Evolutionary conservation across 2,797 vertebrate species (phyloP), one percentile per base, ranked within the genome.

Genomic region (Gephyroberyx darwinii): DNA sequence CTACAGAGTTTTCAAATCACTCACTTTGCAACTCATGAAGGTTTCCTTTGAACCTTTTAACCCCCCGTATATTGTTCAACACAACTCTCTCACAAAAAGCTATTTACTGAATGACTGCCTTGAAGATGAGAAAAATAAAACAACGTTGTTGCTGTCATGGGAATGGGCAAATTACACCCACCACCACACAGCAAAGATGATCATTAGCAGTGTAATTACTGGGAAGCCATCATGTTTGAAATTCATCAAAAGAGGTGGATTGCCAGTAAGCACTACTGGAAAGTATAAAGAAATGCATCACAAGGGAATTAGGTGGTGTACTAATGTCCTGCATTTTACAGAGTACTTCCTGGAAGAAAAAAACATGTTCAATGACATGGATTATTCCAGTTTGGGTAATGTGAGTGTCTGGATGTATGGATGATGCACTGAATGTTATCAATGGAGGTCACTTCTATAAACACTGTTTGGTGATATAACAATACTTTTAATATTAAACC

Each of bases 181-280:
- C 82, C 59, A 55, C 63, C 72, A 83, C 77, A 68, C 85, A 87
- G 71, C 85, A 81, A 78, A 86, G 87, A 90, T 84, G 69, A 84
- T 88, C 89, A 90, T 92, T 91, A 89, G 86, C 69, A 16, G 71
- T 68, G 69, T 86, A 92, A 91, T 89, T 90, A 86, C 82, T 76
- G 78, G 51, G 78, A 81, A 78, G 69, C 79, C 82, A 84, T 88
- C 73, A 70, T 65, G 79, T 86, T 84, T 78, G 71, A 85, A 86
- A 90, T 88, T 86, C 80, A 90, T 89, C 84, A 85, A 81, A 2
- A 41, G 71, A 84, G 82, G 84, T 88, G 82, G 81, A 86, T 68
- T 87, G 79, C 84, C 87, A 85, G 86, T 88, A 89, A 89, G 83
- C 71, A 79, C 70, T 82, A 19, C 17, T 59, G 65, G 35, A 85